phyloP scores from a whole-genome alignment of 2,113 vertebrate species.

The Campylomormyrus numenius region DNA sequence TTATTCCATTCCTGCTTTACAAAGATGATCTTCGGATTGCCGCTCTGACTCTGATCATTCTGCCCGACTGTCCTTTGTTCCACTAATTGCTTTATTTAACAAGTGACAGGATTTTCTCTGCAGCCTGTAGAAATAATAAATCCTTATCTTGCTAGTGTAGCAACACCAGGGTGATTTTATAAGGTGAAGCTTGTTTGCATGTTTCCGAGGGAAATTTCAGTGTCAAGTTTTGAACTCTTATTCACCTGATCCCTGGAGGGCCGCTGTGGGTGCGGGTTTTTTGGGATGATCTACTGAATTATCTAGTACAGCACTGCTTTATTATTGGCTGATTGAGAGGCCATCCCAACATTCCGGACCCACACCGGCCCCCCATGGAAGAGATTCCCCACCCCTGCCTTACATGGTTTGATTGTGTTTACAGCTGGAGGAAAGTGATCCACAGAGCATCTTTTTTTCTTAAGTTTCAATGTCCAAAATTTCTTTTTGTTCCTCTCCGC shows the following conservation, averaged over 20 bases:
- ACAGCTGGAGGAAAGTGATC: not conserved
- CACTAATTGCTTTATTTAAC: not conserved
- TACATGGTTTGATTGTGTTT: not conserved
- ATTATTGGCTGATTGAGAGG: not conserved
- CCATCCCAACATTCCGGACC: not conserved
- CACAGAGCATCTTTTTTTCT: not conserved
- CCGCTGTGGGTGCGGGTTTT: not conserved
- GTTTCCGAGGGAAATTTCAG: not conserved
- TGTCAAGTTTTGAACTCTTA: not conserved
- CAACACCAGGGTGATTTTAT: not conserved
- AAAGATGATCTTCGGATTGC: slow-evolving; percentile 19
- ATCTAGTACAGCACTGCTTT: not conserved
- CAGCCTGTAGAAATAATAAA: not conserved
- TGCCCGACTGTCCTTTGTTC: not conserved
- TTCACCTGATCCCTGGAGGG: not conserved
- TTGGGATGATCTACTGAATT: not conserved
- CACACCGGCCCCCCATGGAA: not conserved
- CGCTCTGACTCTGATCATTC: not conserved
- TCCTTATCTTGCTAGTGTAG: not conserved
- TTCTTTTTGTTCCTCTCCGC: not conserved
- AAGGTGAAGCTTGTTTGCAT: not conserved
- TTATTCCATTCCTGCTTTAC: slow-evolving; percentile 47
- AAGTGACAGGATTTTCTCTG: not conserved
- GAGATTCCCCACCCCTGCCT: not conserved
- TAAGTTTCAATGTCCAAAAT: not conserved